phyloP scores from a whole-genome alignment of 2,888 invertebrate genomes.

The Ormyrus thymus region DNA sequence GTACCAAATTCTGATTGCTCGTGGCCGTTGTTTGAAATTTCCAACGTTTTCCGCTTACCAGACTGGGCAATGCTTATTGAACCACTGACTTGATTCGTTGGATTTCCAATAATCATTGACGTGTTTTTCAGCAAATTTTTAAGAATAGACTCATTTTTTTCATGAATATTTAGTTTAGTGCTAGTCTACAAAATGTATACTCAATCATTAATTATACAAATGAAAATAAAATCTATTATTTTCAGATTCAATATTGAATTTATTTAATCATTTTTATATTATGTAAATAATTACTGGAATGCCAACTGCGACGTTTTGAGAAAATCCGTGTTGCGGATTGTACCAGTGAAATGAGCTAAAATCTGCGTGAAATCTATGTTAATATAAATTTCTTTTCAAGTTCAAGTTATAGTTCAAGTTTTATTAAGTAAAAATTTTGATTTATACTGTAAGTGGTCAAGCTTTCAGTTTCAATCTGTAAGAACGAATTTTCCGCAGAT shows the following conservation, averaged over 20 bases:
- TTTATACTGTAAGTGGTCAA: constrained; percentile 30
- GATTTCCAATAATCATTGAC: constrained; percentile 35
- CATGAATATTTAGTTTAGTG: constrained; percentile 26
- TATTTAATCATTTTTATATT: not conserved
- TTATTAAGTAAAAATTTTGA: constrained; percentile 10
- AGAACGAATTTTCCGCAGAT: constrained; percentile 8
- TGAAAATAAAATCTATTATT: too few species aligned
- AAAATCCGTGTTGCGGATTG: constrained; percentile 65
- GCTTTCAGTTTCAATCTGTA: constrained; percentile 33
- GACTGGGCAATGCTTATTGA: constrained; percentile 21
- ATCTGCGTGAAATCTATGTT: constrained; percentile 56
- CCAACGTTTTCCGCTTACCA: constrained; percentile 21
- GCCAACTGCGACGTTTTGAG: constrained; percentile 46
- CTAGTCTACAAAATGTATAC: not conserved
- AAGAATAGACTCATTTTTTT: constrained; percentile 29
- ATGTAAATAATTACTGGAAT: constrained; percentile 16
- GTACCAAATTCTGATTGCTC: constrained; percentile 33
- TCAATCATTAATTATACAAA: too few species aligned
- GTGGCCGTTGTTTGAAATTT: constrained; percentile 6
- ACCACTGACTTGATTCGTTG: constrained; percentile 35
- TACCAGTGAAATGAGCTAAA: constrained; percentile 59
- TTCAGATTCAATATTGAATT: not conserved
- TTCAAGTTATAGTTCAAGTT: not conserved
- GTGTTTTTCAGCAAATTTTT: constrained; percentile 17
- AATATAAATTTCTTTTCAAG: constrained; percentile 7